Percentiles rank a stretch among this genome's conserved stretches.
Evolutionary conservation across 2,888 invertebrate genomes (phyloP).

Genomic region (Neelides folsomi): DNA sequence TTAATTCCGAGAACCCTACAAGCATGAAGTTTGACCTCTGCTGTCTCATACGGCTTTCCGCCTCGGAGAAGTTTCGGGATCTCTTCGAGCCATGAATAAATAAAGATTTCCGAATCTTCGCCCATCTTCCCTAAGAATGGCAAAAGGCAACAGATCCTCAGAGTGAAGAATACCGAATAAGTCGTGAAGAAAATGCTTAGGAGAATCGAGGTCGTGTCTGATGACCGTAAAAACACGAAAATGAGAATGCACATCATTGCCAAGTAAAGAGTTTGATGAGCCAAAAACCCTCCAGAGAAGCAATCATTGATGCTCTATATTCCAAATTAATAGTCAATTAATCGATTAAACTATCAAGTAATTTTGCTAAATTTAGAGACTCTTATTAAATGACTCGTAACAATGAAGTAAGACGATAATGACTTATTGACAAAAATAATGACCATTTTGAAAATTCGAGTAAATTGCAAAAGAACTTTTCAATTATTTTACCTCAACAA

Average conservation of each 20-base stretch:
- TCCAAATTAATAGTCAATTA: constrained; percentile 1
- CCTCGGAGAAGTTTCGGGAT: constrained; percentile 29
- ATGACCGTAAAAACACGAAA: constrained; percentile 26
- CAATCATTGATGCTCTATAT: constrained; percentile 27
- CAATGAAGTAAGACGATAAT: too few species aligned
- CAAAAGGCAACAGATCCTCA: constrained; percentile 29
- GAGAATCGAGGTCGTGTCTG: constrained; percentile 25
- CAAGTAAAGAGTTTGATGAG: constrained; percentile 31
- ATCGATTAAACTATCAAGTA: too few species aligned
- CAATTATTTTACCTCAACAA: constrained; percentile 17
- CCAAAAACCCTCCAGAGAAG: constrained; percentile 29
- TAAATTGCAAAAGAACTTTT: too few species aligned
- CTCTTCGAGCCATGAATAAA: constrained; percentile 31
- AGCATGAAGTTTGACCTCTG: constrained; percentile 30
- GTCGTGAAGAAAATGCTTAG: constrained; percentile 30
- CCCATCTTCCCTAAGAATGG: constrained; percentile 29
- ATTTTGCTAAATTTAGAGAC: too few species aligned
- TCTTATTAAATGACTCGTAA: too few species aligned
- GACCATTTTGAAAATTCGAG: too few species aligned
- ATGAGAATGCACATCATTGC: constrained; percentile 33
- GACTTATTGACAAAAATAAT: too few species aligned
- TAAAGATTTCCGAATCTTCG: constrained; percentile 31
- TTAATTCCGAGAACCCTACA: constrained; percentile 30
- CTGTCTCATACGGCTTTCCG: constrained; percentile 31
- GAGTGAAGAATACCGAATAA: constrained; percentile 30